Evolutionary conservation across 1,140 invertebrate genomes (phyloP).

Genomic region (Tetragnatha versicolor): DNA sequence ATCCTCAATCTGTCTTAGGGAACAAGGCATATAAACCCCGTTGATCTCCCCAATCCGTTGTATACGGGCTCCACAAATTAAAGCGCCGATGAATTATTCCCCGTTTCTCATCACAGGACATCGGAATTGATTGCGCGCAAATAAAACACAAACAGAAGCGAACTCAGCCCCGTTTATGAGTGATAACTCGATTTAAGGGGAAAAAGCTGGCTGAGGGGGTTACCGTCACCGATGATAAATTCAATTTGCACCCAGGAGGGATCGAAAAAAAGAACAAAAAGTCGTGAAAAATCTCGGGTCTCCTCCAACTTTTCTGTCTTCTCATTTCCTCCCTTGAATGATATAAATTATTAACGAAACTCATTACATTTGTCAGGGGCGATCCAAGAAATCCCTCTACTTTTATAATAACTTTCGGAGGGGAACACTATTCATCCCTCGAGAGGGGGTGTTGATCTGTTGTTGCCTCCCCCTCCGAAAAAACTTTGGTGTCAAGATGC

Average conservation of each 20-base stretch:
- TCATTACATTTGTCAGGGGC: constrained; percentile 52
- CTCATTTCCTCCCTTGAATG: constrained; percentile 37
- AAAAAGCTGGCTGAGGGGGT: neutral
- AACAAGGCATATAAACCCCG: too few species aligned
- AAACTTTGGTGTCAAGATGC: constrained; percentile 39
- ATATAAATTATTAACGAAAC: constrained; percentile 54
- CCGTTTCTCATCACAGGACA: neutral
- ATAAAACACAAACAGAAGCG: constrained; percentile 18
- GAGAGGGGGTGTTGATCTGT: constrained; percentile 35
- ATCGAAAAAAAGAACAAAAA: neutral
- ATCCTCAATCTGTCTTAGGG: too few species aligned
- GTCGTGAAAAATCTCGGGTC: constrained; percentile 28
- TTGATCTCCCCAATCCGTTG: too few species aligned
- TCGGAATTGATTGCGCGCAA: neutral
- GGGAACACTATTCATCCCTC: neutral
- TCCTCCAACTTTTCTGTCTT: constrained; percentile 3
- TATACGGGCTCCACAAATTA: too few species aligned
- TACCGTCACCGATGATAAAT: constrained; percentile 11
- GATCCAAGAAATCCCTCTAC: constrained; percentile 38
- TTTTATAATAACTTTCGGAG: constrained; percentile 39
- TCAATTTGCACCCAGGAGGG: constrained; percentile 28
- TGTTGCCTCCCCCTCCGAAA: constrained; percentile 7
- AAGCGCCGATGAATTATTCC: too few species aligned
- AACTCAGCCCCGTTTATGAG: too few species aligned
- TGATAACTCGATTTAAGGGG: constrained; percentile 26